Base-by-base conservation (phyloP, 2,113 vertebrate species). In the Sterrhoptilus dennistouni region DNA sequence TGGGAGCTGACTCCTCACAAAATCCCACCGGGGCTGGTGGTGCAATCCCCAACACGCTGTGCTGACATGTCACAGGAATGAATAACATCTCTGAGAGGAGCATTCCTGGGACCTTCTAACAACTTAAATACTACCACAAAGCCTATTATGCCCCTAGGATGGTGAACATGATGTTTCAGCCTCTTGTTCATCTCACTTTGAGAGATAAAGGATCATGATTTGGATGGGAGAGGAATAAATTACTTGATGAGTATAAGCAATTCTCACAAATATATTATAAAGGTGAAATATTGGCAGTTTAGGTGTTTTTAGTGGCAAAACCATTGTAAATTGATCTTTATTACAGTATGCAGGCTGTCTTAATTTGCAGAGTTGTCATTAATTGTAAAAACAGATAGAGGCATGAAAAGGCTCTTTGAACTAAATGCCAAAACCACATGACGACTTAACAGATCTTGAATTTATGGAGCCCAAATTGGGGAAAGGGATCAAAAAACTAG, bases 131-230 rank as follows among this genome's bases (percentile, higher is more conserved):
- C 77, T 61, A 17, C 54, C 50, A 53, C 36, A 45, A 45, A 93
- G 23, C 40, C 44, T 14, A 0, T 79, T 15, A 1, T 2, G 9
- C 53, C 76, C 31, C 66, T 65, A 36, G 79, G 68, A 70, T 0
- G 1, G n/a, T 49, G 33, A 65, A 33, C 0, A 0, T 0, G 0
- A 6, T 56, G 10, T 27, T 74, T 8, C 23, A 93, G 17, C 36
- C 56, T 91, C 60, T 54, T 59, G 42, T 27, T 86, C 25, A 17
- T 25, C 66, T 78, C 29, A 28, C 10, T 36, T 84, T 1, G 3
- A 20, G 21, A 61, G 54, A 74, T 24, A 59, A 59, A 83, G 49
- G 42, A 42, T 35, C 24, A 12, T 57, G 45, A 27, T 45, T 85
- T 77, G 45, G 8, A 36, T 80, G 71, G 24, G 31, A 87, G 53